Conservation (phyloP, 64 coral and sea anemone species). For the Dendronephthya gigantea region DNA sequence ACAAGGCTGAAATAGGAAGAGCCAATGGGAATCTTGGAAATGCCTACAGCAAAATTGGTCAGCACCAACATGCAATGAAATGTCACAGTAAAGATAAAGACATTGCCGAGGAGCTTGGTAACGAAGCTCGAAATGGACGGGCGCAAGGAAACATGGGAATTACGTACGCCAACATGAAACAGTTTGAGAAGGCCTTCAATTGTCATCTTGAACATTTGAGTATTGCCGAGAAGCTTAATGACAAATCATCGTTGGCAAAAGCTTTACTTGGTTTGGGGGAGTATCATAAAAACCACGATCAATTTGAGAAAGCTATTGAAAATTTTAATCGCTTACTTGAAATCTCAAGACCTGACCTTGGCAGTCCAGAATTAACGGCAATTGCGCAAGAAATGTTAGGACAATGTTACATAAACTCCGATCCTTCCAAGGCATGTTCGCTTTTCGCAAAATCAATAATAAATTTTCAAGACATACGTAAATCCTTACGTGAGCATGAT, state of each 20-base stretch:
- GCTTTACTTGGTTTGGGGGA: background rate
- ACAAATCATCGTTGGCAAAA: background rate
- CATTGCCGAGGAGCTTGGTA: background rate
- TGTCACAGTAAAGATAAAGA: background rate
- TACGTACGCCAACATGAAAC: background rate
- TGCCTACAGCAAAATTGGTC: background rate
- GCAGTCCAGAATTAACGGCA: too few species aligned
- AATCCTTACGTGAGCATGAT: too few species aligned
- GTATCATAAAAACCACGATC: background rate
- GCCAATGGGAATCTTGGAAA: background rate
- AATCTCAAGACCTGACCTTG: background rate
- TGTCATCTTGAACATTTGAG: background rate
- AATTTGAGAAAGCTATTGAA: slow-evolving; percentile 3
- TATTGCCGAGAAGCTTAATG: background rate
- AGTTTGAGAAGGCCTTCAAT: background rate
- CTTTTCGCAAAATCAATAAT: too few species aligned
- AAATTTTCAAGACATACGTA: too few species aligned
- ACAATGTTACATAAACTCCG: too few species aligned
- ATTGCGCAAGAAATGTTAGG: too few species aligned
- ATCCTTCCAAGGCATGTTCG: too few species aligned
- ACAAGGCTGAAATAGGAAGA: background rate
- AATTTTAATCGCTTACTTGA: background rate
- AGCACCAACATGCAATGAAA: slow-evolving; percentile 1
- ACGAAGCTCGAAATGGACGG: background rate
- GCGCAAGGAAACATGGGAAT: slow-evolving; percentile 25